These are phyloP conservation scores for Cyphomyrus plagiostoma DNA, from an alignment of 2,113 vertebrate species.

Conservation along the genomic window DNA sequence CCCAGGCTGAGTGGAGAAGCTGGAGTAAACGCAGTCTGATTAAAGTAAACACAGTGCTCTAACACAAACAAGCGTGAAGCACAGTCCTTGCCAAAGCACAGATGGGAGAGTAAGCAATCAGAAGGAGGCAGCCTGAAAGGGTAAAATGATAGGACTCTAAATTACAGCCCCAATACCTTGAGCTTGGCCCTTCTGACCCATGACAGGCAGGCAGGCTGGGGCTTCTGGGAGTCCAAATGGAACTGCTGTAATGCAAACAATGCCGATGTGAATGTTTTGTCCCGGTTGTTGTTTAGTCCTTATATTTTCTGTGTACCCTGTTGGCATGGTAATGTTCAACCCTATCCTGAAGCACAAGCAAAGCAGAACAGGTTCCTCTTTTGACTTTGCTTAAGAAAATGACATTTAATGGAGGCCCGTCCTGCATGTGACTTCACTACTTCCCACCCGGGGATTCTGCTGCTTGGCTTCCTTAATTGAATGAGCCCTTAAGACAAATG, in stretches of 20 bases:
- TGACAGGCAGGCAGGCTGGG: background rate
- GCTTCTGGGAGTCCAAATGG: background rate
- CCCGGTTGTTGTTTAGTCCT: background rate
- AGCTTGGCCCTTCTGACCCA: background rate
- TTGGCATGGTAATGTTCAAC: constrained; percentile 14
- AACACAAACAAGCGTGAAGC: constrained; percentile 36
- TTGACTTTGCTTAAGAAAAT: background rate
- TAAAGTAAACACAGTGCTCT: constrained; percentile 39
- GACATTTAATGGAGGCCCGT: background rate
- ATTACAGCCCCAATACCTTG: constrained; percentile 14
- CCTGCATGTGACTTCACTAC: background rate
- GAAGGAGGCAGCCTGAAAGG: background rate
- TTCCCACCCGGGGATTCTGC: background rate
- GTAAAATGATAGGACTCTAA: constrained; percentile 17
- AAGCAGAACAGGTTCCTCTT: background rate
- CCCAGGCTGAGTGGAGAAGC: constrained; percentile 2
- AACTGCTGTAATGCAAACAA: background rate
- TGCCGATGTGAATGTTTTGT: background rate
- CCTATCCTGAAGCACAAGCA: background rate
- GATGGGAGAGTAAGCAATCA: constrained; percentile 34
- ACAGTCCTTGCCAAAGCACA: constrained; percentile 17
- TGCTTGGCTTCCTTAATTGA: background rate
- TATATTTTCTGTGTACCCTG: constrained; percentile 12
- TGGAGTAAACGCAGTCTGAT: constrained; percentile 30
- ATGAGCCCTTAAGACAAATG: constrained; percentile 34